Conservation (phyloP, 2,113 vertebrate species). For the Ctenomys sociabilis region DNA sequence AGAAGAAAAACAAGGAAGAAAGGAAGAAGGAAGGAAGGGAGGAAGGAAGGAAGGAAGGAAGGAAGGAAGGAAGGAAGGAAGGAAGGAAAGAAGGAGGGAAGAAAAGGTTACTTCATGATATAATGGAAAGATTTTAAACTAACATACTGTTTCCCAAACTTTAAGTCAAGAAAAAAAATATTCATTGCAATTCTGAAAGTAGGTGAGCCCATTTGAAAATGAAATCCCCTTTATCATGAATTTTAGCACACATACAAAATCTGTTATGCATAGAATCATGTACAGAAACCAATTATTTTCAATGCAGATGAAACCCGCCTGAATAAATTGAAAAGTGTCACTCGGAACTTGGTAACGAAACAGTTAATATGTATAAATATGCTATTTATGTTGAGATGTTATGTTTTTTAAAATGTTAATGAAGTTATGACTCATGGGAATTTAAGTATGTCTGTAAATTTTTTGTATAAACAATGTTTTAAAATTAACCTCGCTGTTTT, state of each 20-base stretch:
- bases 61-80: no score
- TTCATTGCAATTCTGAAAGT: constrained; percentile 25
- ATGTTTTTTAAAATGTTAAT: not conserved
- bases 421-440: constrained; percentile 18
- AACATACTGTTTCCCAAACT: constrained; percentile 34
- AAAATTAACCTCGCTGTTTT: constrained; percentile 53
- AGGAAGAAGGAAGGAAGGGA: not conserved
- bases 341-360: constrained; percentile 42
- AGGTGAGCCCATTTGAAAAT: constrained; percentile 36
- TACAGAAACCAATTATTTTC: constrained; percentile 12
- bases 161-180: constrained; percentile 17
- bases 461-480: constrained; percentile 42
- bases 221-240: constrained; percentile 22
- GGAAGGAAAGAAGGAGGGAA: no score
- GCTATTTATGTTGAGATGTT: not conserved
- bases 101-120: not conserved
- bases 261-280: not conserved
- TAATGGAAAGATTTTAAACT: constrained; percentile 56
- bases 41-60: no score
- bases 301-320: not conserved
- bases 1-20: not conserved
- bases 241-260: constrained; percentile 30
- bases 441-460: constrained; percentile 23
- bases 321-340: constrained; percentile 47
- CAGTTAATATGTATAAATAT: constrained; percentile 13